phyloP scores from a whole-genome alignment of 2,113 vertebrate genomes.

The Perca flavescens region DNA sequence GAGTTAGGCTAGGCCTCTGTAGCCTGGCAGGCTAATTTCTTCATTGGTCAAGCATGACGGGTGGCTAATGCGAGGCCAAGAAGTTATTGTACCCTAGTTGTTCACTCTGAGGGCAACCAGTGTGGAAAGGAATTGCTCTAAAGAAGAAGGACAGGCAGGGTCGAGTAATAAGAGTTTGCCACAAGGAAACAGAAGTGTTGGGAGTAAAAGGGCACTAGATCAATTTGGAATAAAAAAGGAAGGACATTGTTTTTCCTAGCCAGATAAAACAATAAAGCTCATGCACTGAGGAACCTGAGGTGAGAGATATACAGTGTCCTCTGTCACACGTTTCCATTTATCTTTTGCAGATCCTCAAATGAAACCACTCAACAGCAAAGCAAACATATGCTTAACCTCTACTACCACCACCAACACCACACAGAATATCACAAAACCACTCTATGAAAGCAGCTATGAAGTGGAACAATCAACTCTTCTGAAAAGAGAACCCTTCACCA shows the following conservation, averaged over 20 bases:
- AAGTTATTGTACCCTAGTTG: not conserved
- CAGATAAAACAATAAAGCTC: constrained; percentile 10
- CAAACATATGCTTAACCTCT: constrained; percentile 23
- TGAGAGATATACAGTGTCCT: not conserved
- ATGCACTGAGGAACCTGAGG: constrained; percentile 7
- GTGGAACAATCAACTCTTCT: constrained; percentile 5
- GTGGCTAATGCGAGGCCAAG: constrained; percentile 14
- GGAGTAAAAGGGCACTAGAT: not conserved
- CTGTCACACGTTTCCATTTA: constrained; percentile 45
- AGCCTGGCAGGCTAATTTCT: constrained; percentile 2
- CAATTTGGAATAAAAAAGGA: not conserved
- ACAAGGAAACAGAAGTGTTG: not conserved
- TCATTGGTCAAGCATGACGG: constrained; percentile 23
- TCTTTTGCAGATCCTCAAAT: constrained; percentile 42
- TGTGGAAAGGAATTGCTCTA: constrained; percentile 13
- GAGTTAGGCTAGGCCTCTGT: not conserved
- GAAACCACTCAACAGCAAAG: constrained; percentile 32
- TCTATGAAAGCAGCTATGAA: constrained; percentile 12
- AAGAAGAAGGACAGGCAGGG: constrained; percentile 13
- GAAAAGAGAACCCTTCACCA: constrained; percentile 28
- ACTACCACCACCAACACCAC: constrained; percentile 19
- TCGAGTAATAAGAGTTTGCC: not conserved
- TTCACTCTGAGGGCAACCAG: constrained; percentile 22
- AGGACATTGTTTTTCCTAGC: not conserved
- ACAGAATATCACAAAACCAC: constrained; percentile 12